These are phyloP conservation scores for Astreopora myriophthalma DNA, from an alignment of 64 coral and sea anemone species.

Conservation along the genomic window DNA sequence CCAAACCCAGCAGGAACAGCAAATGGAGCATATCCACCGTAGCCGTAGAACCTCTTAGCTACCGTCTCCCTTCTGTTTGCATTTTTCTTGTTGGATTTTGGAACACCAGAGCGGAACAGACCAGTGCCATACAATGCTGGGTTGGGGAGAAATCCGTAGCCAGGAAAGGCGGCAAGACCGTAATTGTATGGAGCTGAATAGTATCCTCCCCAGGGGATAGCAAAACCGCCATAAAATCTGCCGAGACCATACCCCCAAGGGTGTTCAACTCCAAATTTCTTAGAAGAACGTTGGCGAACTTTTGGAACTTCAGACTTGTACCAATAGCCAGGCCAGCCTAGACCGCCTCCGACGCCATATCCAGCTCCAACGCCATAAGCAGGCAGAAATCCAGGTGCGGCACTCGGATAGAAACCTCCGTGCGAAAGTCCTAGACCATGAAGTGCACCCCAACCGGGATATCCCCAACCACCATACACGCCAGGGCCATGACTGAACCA, in stretches of 20 bases:
- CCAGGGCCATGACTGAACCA: slow-evolving; percentile 35
- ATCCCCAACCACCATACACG: slow-evolving; percentile 66
- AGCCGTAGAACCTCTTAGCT: slow-evolving; percentile 55
- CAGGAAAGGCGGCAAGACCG: neutral
- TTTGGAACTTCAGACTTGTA: slow-evolving; percentile 81
- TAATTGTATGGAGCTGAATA: neutral
- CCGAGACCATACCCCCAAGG: slow-evolving; percentile 59
- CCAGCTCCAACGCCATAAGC: slow-evolving; percentile 47
- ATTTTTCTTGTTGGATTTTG: neutral
- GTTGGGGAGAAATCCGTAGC: slow-evolving; percentile 5
- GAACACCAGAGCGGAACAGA: slow-evolving; percentile 27
- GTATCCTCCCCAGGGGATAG: neutral
- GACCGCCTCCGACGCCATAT: slow-evolving; percentile 42
- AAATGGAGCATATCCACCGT: slow-evolving; percentile 30
- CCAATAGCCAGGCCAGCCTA: slow-evolving; percentile 89
- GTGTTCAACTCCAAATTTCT: slow-evolving; percentile 54
- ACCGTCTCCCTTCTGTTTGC: slow-evolving; percentile 26
- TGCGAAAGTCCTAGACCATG: slow-evolving; percentile 40
- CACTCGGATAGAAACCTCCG: slow-evolving; percentile 33
- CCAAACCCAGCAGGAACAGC: slow-evolving; percentile 64
- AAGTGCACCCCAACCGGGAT: slow-evolving; percentile 55
- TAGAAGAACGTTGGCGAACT: slow-evolving; percentile 28
- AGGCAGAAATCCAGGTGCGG: slow-evolving; percentile 2
- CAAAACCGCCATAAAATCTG: slow-evolving; percentile 35
- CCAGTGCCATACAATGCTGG: neutral